Evolutionary conservation across 1,140 invertebrate species (phyloP).

Genomic region (Drosophila rufa): DNA sequence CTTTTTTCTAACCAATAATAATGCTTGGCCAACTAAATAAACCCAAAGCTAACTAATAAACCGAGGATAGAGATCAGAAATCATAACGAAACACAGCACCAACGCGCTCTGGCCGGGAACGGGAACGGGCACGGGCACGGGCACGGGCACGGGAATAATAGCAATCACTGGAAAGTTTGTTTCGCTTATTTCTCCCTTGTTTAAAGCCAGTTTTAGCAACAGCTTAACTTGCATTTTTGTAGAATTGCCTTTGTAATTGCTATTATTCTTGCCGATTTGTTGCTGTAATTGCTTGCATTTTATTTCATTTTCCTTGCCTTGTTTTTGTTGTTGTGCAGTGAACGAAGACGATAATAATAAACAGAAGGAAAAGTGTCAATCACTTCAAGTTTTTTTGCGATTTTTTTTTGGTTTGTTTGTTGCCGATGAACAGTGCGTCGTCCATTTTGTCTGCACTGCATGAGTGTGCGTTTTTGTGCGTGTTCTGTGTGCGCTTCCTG

Average conservation of each 20-base stretch:
- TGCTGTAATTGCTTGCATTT: slow-evolving; percentile 22
- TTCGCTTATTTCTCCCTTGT: background rate
- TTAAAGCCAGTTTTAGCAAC: slow-evolving; percentile 13
- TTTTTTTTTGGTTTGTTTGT: background rate
- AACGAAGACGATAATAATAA: slow-evolving; percentile 29
- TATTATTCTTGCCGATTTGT: slow-evolving; percentile 22
- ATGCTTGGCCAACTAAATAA: slow-evolving; percentile 10
- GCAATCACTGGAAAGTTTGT: slow-evolving; percentile 3
- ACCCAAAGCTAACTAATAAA: slow-evolving; percentile 1
- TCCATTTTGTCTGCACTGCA: slow-evolving; percentile 60
- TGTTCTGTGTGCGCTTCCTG: slow-evolving; percentile 9
- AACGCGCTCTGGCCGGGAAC: background rate
- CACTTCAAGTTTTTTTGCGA: slow-evolving; percentile 14
- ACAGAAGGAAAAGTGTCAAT: slow-evolving; percentile 12
- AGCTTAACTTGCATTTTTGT: slow-evolving; percentile 7
- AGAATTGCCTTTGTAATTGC: slow-evolving; percentile 17
- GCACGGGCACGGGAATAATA: slow-evolving; percentile 15
- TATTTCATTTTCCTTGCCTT: slow-evolving; percentile 10
- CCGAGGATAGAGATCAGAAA: slow-evolving; percentile 14
- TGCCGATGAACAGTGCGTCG: slow-evolving; percentile 34
- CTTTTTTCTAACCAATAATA: slow-evolving; percentile 12
- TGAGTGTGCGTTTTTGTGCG: slow-evolving; percentile 8
- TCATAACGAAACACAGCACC: slow-evolving; percentile 12
- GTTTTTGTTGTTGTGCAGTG: slow-evolving; percentile 28
- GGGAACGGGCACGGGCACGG: slow-evolving; percentile 12